Evolutionary conservation across 2,888 invertebrate species (phyloP).

Genomic region (Drosophila anomalata): DNA sequence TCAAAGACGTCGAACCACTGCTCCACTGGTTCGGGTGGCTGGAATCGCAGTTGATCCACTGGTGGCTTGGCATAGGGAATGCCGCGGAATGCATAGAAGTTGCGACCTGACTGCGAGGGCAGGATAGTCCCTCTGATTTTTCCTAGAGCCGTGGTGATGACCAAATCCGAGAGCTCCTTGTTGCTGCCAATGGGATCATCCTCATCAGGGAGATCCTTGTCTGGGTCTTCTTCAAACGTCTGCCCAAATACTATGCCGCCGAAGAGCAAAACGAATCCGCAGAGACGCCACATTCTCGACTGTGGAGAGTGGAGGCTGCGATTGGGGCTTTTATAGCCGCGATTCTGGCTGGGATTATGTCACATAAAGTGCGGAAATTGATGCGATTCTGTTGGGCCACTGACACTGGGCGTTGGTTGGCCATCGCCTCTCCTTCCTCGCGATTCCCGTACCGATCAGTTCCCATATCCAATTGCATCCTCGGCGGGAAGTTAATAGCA

Average conservation of each 20-base stretch:
- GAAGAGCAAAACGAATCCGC: constrained; percentile 32
- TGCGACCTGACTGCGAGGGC: constrained; percentile 79
- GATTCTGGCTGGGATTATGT: constrained; percentile 38
- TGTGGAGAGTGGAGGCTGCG: constrained; percentile 41
- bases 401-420: constrained; percentile 52
- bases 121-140: constrained; percentile 82
- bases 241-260: constrained; percentile 22
- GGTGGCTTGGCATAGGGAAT: constrained; percentile 83
- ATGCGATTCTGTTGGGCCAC: constrained; percentile 51
- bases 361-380: constrained; percentile 68
- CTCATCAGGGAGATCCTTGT: constrained; percentile 36
- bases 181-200: constrained; percentile 69
- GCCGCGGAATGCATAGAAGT: constrained; percentile 83
- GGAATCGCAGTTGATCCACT: constrained; percentile 78
- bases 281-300: constrained; percentile 57
- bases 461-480: constrained; percentile 70
- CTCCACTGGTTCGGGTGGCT: constrained; percentile 84
- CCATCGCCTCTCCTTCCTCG: not conserved
- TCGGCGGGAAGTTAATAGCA: constrained; percentile 20
- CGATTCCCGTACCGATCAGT: constrained; percentile 54
- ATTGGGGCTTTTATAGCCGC: constrained; percentile 64
- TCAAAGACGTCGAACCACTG: constrained; percentile 85
- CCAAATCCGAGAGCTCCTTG: constrained; percentile 81
- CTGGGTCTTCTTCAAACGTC: constrained; percentile 30
- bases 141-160: constrained; percentile 82